Evolutionary conservation across 2,797 vertebrate species (phyloP), one percentile per base, ranked within the genome.

Genomic region (Danionella dracula): DNA sequence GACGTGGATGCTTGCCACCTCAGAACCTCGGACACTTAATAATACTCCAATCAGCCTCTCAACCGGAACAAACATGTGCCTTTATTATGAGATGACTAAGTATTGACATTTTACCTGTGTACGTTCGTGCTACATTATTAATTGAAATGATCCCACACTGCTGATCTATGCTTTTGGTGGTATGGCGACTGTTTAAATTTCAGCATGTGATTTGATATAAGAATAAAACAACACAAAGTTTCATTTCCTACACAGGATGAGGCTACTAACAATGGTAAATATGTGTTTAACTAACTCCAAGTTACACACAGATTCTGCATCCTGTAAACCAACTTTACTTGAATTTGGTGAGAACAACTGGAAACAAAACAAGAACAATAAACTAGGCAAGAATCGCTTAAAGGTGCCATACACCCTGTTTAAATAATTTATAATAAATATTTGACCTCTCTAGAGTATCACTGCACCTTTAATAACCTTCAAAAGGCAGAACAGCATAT

Each of bases 261-360:
- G 19, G 32, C 44, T 15, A 32, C 57, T 67, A 57, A 17, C 2
- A 57, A 17, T 44, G 12, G 42, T 4, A 51, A 54, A 19, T 5
- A 16, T n/a, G n/a, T n/a, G n/a, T n/a, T n/a, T n/a, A 8, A 12
- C 53, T 67, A 68, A 71, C 59, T 53, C 7, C 42, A 49, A 42
- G n/a, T 57, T 23, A 48, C 42, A 53, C 40, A 66, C 11, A 31
- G 12, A n/a, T 21, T 56, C 42, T 55, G 34, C 59, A 75, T 75
- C 59, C 54, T 50, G 48, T 64, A 45, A 65, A 29, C n/a, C n/a
- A 21, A 49, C 68, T 45, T 59, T 37, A 58, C 15, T 62, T 69
- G 48, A 57, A 23, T 29, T 11, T 37, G 16, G 58, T 12, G 12
- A 40, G 37, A 49, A 59, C 15, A 51, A 67, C 41, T 21, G 7